phyloP scores from a whole-genome alignment of 2,888 invertebrate species.

The Toxonevra muliebris region DNA sequence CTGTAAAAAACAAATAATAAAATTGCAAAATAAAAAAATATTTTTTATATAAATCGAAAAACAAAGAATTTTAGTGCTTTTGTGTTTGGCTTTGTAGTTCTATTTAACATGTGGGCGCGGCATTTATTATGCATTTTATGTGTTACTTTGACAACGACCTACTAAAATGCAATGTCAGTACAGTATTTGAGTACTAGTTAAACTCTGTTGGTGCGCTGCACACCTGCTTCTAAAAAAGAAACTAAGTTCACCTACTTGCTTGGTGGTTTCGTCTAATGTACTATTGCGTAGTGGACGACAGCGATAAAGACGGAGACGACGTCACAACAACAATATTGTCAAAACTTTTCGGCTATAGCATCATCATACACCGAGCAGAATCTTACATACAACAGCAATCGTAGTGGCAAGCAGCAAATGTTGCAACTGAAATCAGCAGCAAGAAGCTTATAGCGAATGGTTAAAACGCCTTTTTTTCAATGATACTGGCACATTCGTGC shows the following conservation, averaged over 20 bases:
- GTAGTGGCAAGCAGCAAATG: no score
- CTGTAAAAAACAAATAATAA: no score
- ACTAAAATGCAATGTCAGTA: neutral
- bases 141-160: no score
- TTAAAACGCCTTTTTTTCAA: slow-evolving; percentile 18
- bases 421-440: slow-evolving; percentile 8
- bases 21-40: no score
- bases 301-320: neutral
- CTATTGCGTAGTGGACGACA: neutral
- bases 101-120: slow-evolving; percentile 13
- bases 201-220: neutral
- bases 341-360: no score
- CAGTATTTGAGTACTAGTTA: neutral
- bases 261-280: no score
- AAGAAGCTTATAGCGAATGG: neutral
- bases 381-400: no score
- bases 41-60: no score
- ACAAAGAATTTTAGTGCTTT: no score
- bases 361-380: no score
- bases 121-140: neutral
- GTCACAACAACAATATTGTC: neutral
- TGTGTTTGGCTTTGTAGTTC: neutral
- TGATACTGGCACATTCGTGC: slow-evolving; percentile 28
- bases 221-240: neutral
- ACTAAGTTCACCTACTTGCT: no score